Evolutionary conservation across 2,888 invertebrate species (phyloP), one percentile per base, ranked within the genome.

Genomic region (Scelioninae gen. 2): DNA sequence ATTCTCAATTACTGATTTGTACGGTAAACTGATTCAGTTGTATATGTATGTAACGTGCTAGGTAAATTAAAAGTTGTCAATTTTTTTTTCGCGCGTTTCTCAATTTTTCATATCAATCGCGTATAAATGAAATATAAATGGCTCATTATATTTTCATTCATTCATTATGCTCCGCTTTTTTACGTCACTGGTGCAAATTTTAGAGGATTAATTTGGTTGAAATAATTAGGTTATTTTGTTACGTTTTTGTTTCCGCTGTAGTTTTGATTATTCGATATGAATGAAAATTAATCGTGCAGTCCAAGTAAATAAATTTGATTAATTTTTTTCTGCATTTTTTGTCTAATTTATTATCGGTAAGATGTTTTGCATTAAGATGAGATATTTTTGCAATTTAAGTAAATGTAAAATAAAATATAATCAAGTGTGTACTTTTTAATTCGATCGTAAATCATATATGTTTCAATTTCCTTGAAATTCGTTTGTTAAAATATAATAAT

Each of bases 1-100:
- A n/a, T n/a, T n/a, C 45, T 52, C 50, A 71, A 71, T 71, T 52
- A 50, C 9, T 45, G 64, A 70, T 71, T 71, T 70, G 45, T 50
- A 31, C 69, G 55, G 55, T 60, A 52, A 60, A 60, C 53, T 55
- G 61, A 41, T 69, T 69, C 63, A 70, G 57, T 70, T 69, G 53
- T 55, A 55, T 16, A 69, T 45, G 55, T 46, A 37, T 60, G 52
- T 39, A 9, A 19, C 22, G 45, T n/a, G 31, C 13, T 19, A 58
- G 60, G 22, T 25, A 39, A 60, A 60, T 45, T 68, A 68, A 58
- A 67, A 43, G 57, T 67, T 50, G 4, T 48, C 19, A n/a, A n/a
- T n/a, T 18, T 6, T 11, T 39, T 46, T 52, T 43, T 43, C n/a
- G 7, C 3, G 28, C 37, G 13, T 43, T 63, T 25, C 45, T 53